Evolutionary conservation across 1,140 invertebrate species (phyloP), one percentile per base, ranked within the genome.

Genomic region (Nautilus pompilius): DNA sequence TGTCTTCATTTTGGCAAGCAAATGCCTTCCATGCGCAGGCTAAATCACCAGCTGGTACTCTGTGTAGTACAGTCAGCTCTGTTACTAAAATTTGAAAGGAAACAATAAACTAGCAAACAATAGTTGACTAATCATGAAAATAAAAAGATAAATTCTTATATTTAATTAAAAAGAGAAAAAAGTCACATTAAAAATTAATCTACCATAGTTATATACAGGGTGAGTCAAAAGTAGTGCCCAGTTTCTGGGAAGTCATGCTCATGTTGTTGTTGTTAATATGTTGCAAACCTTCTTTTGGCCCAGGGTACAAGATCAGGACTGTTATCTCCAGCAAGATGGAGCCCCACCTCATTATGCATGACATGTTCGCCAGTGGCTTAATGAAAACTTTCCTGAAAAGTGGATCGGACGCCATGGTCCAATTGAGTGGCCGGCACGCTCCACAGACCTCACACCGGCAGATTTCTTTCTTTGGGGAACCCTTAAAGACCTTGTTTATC

Each of bases 1-100:
- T 22, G 26, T 63, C 65, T 64, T 68, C 72, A 48, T 67, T 73
- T 10, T 69, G 69, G 29, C 67, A 68, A 6, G 66, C 62, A 62
- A 73, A 79, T 26, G 77, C 77, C 10, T 73, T 61, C 77, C 77
- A 79, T 69, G 76, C 72, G 34, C 66, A 62, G 3, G 66, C 67
- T 5, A 79, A 65, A 46, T 71, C 66, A 0, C 60, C 61, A 34
- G 74, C 77, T 63, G 66, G 65, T n/a, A 71, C 45, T 15, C 66
- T 66, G 59, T 77, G 69, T 32, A 70, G 58, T 26, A 62, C 24
- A 60, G 75, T 76, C 24, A 79, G 49, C 51, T 73, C 75, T 49
- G 70, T 66, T 45, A 79, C 77, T 79, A 59, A 53, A 74, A n/a
- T n/a, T n/a, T n/a, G n/a, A n/a, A n/a, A n/a, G n/a, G n/a, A n/a